These are phyloP conservation scores for Xylota segnis DNA, from an alignment of 2,888 invertebrate genomes.

Conservation along the genomic window DNA sequence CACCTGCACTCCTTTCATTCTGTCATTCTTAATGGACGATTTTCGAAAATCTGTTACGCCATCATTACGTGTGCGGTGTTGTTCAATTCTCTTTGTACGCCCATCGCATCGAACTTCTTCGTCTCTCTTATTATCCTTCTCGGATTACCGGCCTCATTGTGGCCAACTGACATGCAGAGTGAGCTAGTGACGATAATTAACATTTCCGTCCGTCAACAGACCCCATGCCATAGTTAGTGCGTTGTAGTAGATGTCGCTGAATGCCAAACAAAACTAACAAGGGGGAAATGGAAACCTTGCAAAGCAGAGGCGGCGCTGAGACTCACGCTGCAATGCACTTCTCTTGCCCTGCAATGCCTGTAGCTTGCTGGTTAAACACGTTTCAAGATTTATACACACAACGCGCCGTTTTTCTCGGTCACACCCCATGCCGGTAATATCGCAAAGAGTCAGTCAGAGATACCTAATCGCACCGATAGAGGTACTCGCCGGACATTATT, in stretches of 20 bases:
- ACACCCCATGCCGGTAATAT: slow-evolving; percentile 29
- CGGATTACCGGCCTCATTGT: slow-evolving; percentile 37
- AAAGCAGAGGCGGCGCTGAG: neutral
- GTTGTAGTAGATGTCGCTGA: neutral
- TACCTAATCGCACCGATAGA: slow-evolving; percentile 37
- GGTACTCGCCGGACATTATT: slow-evolving; percentile 43
- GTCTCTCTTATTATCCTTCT: slow-evolving; percentile 29
- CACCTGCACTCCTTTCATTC: slow-evolving; percentile 12
- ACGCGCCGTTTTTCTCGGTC: slow-evolving; percentile 16
- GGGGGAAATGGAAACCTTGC: slow-evolving; percentile 29
- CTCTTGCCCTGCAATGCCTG: slow-evolving; percentile 18
- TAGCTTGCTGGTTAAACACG: slow-evolving; percentile 43
- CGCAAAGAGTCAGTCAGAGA: slow-evolving; percentile 40
- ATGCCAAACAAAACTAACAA: slow-evolving; percentile 10
- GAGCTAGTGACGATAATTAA: slow-evolving; percentile 55
- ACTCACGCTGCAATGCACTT: slow-evolving; percentile 55
- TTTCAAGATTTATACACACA: slow-evolving; percentile 54
- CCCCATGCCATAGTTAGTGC: slow-evolving; percentile 20
- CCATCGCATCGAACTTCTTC: neutral
- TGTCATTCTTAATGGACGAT: slow-evolving; percentile 39
- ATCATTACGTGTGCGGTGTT: slow-evolving; percentile 9
- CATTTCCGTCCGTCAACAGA: slow-evolving; percentile 61
- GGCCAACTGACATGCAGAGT: slow-evolving; percentile 34
- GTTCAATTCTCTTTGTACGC: slow-evolving; percentile 16
- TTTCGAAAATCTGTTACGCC: slow-evolving; percentile 21